Percentiles rank a stretch among this genome's conserved stretches.
These are phyloP conservation scores for Leptothorax acervorum DNA, from an alignment of 2,888 invertebrate species.

Conservation along the genomic window DNA sequence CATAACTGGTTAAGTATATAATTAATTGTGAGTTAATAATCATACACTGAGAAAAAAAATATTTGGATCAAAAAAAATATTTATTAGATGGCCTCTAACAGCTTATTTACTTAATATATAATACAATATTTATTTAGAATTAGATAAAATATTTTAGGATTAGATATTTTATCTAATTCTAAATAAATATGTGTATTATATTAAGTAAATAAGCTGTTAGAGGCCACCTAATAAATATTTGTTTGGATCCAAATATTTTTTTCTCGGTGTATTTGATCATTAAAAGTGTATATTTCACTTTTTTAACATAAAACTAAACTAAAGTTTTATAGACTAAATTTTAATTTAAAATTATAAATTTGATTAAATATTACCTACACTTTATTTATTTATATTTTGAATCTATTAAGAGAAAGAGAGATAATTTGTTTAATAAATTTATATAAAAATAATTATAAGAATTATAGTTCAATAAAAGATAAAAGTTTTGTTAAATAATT, in stretches of 20 bases:
- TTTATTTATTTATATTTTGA: constrained; percentile 11
- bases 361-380: neutral
- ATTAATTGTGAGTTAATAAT: neutral
- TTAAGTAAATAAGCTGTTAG: too few species aligned
- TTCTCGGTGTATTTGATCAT: neutral
- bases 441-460: neutral
- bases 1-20: neutral
- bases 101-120: too few species aligned
- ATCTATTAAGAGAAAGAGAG: neutral
- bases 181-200: too few species aligned
- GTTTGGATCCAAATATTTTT: too few species aligned
- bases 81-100: too few species aligned
- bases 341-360: neutral
- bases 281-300: neutral
- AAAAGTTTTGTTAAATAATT: neutral
- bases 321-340: neutral
- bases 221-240: too few species aligned
- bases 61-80: too few species aligned
- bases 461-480: neutral
- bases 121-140: too few species aligned
- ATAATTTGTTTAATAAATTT: neutral
- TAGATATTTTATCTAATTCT: too few species aligned
- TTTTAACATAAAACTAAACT: neutral
- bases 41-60: neutral
- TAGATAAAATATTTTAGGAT: too few species aligned